phyloP scores from a whole-genome alignment of 2,888 invertebrate species.

The Anagyrus pseudococci region DNA sequence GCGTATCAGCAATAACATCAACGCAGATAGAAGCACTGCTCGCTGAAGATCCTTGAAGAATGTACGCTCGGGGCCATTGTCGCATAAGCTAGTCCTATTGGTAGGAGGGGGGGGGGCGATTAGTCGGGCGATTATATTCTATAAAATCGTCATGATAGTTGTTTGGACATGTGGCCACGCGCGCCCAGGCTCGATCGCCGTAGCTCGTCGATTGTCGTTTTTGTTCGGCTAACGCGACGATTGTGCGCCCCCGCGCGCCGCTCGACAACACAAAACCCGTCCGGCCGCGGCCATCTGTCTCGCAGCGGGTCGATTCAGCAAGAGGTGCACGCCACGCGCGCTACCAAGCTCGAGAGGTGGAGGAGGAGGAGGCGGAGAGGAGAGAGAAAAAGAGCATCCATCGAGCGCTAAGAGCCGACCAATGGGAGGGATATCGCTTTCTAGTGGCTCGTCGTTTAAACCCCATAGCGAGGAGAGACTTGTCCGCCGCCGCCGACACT shows the following conservation, averaged over 20 bases:
- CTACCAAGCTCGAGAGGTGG: too few relatives aligned
- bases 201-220: conserved; percentile 55
- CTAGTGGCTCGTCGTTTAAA: conserved; percentile 61
- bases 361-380: conserved; percentile 40
- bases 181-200: conserved; percentile 42
- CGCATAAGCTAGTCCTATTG: too few relatives aligned
- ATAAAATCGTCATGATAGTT: conserved; percentile 38
- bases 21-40: too few relatives aligned
- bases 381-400: conserved; percentile 56
- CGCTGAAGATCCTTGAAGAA: too few relatives aligned
- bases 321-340: too few relatives aligned
- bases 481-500: too few relatives aligned
- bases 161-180: conserved; percentile 54
- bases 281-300: conserved; percentile 54
- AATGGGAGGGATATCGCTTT: conserved; percentile 53
- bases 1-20: too few relatives aligned
- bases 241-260: conserved; percentile 52
- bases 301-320: too few relatives aligned
- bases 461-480: conserved; percentile 40
- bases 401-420: conserved; percentile 23
- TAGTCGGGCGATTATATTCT: conserved; percentile 20
- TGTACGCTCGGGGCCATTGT: too few relatives aligned
- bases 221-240: conserved; percentile 60
- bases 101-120: too few relatives aligned
- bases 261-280: conserved; percentile 59